phyloP scores from a whole-genome alignment of 2,113 vertebrate species.

The Hoplias malabaricus region DNA sequence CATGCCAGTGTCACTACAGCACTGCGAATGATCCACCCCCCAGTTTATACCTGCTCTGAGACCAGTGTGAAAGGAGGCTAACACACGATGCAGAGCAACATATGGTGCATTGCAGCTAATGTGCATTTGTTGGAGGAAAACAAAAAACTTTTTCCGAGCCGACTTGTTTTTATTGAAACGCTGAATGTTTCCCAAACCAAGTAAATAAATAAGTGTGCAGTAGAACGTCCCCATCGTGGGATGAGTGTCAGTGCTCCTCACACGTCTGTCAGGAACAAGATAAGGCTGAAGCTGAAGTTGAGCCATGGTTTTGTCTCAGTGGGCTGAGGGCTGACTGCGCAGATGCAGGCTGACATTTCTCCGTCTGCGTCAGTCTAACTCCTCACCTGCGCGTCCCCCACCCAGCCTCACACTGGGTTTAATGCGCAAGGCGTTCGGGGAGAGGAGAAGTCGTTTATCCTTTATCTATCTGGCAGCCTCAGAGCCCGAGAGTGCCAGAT shows the following conservation, averaged over 20 bases:
- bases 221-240: not conserved
- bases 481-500: slow-evolving; percentile 38
- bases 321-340: not conserved
- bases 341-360: slow-evolving; percentile 25
- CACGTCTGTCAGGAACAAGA: not conserved
- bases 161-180: not conserved
- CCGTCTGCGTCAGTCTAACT: slow-evolving; percentile 13
- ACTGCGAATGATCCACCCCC: no score
- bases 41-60: no score
- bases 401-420: slow-evolving; percentile 35
- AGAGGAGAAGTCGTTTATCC: slow-evolving; percentile 39
- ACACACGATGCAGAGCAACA: no score
- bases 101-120: not conserved
- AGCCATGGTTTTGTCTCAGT: slow-evolving; percentile 16
- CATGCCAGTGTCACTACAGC: no score
- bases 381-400: not conserved
- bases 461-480: slow-evolving; percentile 51
- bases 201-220: not conserved
- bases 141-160: not conserved
- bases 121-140: not conserved
- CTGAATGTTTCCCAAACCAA: not conserved
- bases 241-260: not conserved
- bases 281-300: slow-evolving; percentile 5
- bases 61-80: not conserved
- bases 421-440: slow-evolving; percentile 37